phyloP scores from a whole-genome alignment of 2,797 vertebrate species.

The Platalea minor region DNA sequence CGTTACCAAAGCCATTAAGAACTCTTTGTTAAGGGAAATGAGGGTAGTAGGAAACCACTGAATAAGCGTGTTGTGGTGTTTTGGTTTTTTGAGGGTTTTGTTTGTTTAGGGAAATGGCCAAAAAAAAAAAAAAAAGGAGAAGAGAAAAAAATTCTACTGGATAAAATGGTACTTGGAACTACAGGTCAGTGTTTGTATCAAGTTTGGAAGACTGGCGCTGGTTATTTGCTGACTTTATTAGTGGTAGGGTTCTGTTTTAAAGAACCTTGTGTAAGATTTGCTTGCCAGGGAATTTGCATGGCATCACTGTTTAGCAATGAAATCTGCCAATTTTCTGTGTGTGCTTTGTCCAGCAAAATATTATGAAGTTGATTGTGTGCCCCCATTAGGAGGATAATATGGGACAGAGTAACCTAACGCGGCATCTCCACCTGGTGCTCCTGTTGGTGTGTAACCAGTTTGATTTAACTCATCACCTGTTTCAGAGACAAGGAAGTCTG shows the following conservation, averaged over 20 bases:
- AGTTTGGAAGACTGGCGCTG: neutral
- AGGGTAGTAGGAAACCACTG: neutral
- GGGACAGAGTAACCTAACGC: neutral
- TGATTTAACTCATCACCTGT: neutral
- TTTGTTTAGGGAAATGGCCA: neutral
- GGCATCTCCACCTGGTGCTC: neutral
- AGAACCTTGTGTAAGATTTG: neutral
- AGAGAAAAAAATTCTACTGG: neutral
- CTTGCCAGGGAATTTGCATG: neutral
- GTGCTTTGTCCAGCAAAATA: neutral
- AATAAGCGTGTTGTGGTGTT: neutral
- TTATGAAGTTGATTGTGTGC: neutral
- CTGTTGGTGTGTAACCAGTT: neutral
- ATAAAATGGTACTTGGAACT: neutral
- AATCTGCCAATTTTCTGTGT: neutral
- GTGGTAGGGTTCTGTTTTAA: neutral
- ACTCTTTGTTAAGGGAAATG: neutral
- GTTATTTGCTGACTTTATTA: neutral
- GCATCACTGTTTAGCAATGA: neutral
- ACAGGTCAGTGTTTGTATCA: neutral
- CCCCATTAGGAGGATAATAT: neutral
- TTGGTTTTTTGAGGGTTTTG: neutral
- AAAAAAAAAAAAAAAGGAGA: neutral
- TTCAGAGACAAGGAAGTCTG: neutral
- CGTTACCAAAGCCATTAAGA: neutral